Percentiles rank a stretch among this genome's conserved stretches.
phyloP scores from a whole-genome alignment of 1,140 invertebrate species.

The Achroia grisella region DNA sequence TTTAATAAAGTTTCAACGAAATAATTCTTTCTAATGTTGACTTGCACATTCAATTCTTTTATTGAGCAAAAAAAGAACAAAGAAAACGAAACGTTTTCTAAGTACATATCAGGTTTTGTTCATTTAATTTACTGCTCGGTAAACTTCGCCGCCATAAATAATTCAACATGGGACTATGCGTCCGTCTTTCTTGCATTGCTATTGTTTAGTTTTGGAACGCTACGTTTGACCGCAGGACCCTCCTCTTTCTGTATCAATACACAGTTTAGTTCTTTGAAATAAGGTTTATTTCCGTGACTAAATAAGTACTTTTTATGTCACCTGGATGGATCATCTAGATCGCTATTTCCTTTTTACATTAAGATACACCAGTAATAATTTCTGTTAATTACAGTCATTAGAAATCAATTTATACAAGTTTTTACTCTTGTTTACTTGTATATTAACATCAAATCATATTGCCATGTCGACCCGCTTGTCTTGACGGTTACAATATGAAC shows the following conservation, averaged over 20 bases:
- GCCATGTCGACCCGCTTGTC: neutral
- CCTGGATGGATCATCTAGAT: neutral
- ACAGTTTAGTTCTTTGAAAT: slow-evolving; percentile 5
- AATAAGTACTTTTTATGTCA: neutral
- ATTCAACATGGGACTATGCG: slow-evolving; percentile 47
- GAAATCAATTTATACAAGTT: neutral
- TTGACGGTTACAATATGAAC: slow-evolving; percentile 10
- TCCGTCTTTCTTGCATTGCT: slow-evolving; percentile 39
- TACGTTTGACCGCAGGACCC: slow-evolving; percentile 6
- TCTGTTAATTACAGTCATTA: neutral
- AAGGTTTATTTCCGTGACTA: slow-evolving; percentile 8
- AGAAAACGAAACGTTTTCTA: slow-evolving; percentile 27
- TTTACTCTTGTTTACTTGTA: neutral
- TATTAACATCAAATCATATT: neutral
- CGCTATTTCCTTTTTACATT: slow-evolving; percentile 12
- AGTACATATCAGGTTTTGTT: slow-evolving; percentile 44
- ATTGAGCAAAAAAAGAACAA: slow-evolving; percentile 4
- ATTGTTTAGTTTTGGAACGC: slow-evolving; percentile 34
- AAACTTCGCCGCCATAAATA: slow-evolving; percentile 54
- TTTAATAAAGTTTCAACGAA: too few species aligned
- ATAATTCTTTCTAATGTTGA: too few species aligned
- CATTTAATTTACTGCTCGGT: slow-evolving; percentile 52
- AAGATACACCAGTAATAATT: neutral
- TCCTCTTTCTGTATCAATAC: slow-evolving; percentile 7
- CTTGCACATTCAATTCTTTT: too few species aligned